These are phyloP conservation scores for Drosophila elegans DNA, from an alignment of 1,140 invertebrate genomes.

Conservation along the genomic window DNA sequence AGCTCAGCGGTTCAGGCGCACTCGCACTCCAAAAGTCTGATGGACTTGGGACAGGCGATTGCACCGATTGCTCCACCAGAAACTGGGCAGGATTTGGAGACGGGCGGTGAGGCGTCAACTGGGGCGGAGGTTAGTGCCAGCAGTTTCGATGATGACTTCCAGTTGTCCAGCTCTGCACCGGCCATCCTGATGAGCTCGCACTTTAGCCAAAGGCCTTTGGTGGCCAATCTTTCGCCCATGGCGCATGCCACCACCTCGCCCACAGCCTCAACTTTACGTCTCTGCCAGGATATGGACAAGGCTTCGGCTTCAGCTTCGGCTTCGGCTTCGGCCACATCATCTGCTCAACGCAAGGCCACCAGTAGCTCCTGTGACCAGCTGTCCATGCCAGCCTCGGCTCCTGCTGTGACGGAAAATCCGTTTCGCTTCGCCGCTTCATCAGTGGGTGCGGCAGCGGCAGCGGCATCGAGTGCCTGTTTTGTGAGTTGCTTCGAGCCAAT, in stretches of 20 bases:
- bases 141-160: constrained; percentile 69
- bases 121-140: constrained; percentile 18
- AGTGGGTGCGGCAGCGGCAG: neutral
- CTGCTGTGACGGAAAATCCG: constrained; percentile 56
- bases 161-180: constrained; percentile 72
- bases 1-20: constrained; percentile 43
- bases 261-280: constrained; percentile 68
- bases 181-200: constrained; percentile 64
- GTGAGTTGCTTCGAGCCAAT: constrained; percentile 71
- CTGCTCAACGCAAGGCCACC: constrained; percentile 33
- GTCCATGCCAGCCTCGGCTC: constrained; percentile 51
- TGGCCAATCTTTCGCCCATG: constrained; percentile 13
- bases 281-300: constrained; percentile 69
- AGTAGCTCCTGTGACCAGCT: constrained; percentile 68
- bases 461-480: constrained; percentile 31
- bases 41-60: constrained; percentile 38
- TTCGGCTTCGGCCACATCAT: neutral
- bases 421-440: constrained; percentile 57
- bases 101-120: neutral
- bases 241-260: constrained; percentile 59
- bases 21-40: constrained; percentile 72
- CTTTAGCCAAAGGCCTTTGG: constrained; percentile 36
- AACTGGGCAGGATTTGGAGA: neutral
- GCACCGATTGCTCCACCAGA: neutral
- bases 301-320: neutral